Conservation (phyloP, 1,140 invertebrate genomes). For the Harpegnathos saltator region DNA sequence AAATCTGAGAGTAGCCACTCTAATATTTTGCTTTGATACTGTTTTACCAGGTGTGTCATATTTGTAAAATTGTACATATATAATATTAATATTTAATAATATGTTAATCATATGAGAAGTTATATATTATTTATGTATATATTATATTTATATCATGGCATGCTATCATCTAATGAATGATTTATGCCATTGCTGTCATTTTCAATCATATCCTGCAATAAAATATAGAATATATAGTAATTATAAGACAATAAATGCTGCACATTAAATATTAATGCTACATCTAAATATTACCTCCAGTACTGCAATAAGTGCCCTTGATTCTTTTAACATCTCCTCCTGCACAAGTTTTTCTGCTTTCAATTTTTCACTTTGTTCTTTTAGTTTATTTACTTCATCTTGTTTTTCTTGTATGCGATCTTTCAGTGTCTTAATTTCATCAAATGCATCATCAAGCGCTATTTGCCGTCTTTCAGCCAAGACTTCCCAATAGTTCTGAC, state of each 20-base stretch:
- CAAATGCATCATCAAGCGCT: conserved; percentile 88
- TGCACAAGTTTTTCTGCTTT: conserved; percentile 88
- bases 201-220: conserved; percentile 82
- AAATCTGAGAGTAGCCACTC: no score
- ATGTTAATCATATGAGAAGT: no score
- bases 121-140: no score
- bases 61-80: no score
- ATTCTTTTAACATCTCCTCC: conserved; percentile 90
- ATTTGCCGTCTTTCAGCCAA: conserved; percentile 88
- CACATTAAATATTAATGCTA: background rate
- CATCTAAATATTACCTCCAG: conserved; percentile 86
- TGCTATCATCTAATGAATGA: conserved; percentile 83
- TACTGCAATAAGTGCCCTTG: conserved; percentile 88
- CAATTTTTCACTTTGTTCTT: conserved; percentile 80
- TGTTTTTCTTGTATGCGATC: conserved; percentile 81
- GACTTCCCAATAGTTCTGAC: conserved; percentile 89
- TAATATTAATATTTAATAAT: no score
- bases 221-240: conserved; percentile 17
- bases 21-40: no score
- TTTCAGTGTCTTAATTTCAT: conserved; percentile 87
- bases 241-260: conserved; percentile 8
- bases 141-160: conserved; percentile 72
- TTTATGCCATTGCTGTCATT: conserved; percentile 82
- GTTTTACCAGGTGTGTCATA: no score
- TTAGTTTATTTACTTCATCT: no score